Evolutionary conservation across 1,140 invertebrate genomes (phyloP), one percentile per base, ranked within the genome.

Genomic region (Acromyrmex charruanus): DNA sequence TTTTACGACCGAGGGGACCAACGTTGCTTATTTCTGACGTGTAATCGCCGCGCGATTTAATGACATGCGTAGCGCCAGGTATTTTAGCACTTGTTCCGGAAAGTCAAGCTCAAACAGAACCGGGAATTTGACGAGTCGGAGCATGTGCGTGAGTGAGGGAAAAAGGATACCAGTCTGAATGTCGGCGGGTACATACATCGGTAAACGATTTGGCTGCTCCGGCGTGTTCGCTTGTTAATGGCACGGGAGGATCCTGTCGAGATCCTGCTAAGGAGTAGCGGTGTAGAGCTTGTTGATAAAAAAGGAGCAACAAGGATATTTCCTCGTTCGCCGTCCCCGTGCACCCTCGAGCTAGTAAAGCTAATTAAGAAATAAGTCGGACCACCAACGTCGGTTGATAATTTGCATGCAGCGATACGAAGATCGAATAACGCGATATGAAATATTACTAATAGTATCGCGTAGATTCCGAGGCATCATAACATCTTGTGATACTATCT

Each of bases 291-390:
- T 86, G 85, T 72, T 66, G 63, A 63, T 53, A 65, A 89, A 87
- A 87, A 89, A 81, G 63, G 51, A 77, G 63, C 21, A 66, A 61
- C 39, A 12, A 4, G 49, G 25, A 51, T 72, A 59, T 86, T 85
- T 69, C 75, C 71, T 85, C 75, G 74, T 79, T 88, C 49, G n/a
- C 61, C 74, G 74, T 44, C 16, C 49, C 77, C 88, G 71, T 68
- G 49, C 72, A 58, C 51, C 81, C 81, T 55, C 21, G 49, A 72
- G 89, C 90, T 87, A 88, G 77, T 80, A 82, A 84, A 68, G 82
- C 81, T 92, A 91, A 92, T 92, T 89, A 92, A 92, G 88, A 92
- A 92, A 84, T 91, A 89, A 90, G 79, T 61, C 28, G 80, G 88
- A 86, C 91, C 91, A 92, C 90, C 91, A 77, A 68, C 87, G 69